A percentile compares a stretch with the other conserved stretches of the same genome.
These are phyloP conservation scores for Nothura maculosa DNA, from an alignment of 2,797 vertebrate species.

Conservation along the genomic window DNA sequence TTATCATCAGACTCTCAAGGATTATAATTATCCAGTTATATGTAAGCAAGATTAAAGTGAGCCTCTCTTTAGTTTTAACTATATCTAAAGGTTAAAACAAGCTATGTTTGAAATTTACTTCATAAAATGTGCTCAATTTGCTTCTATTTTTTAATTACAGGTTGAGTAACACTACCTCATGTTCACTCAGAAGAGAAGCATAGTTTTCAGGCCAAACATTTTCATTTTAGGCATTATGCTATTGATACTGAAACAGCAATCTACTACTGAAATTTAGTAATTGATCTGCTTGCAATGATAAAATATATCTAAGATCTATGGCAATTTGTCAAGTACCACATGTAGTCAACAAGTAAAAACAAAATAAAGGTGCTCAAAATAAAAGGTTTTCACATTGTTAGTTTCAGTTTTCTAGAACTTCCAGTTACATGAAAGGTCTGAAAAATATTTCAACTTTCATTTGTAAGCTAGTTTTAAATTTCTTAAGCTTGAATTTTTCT, in stretches of 20 bases:
- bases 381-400: background rate
- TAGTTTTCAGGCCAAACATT: background rate
- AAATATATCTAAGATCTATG: background rate
- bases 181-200: background rate
- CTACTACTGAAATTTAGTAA: background rate
- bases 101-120: background rate
- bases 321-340: background rate
- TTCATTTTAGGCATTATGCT: background rate
- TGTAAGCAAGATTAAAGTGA: background rate
- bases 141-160: background rate
- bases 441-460: background rate
- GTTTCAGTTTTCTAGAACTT: constrained; percentile 15
- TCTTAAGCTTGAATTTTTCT: background rate
- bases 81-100: constrained; percentile 3
- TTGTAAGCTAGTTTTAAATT: background rate
- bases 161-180: background rate
- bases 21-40: background rate
- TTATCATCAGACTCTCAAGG: background rate
- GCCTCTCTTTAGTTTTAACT: background rate
- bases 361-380: background rate
- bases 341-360: background rate
- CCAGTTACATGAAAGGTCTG: background rate
- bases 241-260: background rate
- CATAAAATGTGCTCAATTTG: background rate
- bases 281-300: background rate